These are phyloP conservation scores for Chaitophorus viminalis DNA, from an alignment of 2,888 invertebrate genomes.

Conservation along the genomic window DNA sequence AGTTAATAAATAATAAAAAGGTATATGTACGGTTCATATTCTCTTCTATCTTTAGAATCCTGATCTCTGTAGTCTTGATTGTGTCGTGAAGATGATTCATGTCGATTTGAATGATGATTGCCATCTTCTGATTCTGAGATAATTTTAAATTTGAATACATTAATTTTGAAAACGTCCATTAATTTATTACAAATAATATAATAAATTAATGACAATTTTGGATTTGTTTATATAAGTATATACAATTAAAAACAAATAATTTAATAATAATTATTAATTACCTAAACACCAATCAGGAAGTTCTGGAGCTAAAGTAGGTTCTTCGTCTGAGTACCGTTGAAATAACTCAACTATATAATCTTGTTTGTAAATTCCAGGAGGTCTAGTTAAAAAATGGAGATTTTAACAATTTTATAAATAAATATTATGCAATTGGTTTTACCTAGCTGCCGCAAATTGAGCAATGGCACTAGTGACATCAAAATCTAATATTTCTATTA, in stretches of 20 bases:
- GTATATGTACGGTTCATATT: constrained; percentile 31
- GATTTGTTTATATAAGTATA: neutral
- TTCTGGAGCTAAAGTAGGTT: constrained; percentile 72
- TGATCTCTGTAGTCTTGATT: constrained; percentile 32
- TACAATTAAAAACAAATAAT: neutral
- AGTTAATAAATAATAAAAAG: neutral
- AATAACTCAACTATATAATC: constrained; percentile 93
- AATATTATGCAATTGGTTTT: constrained; percentile 57
- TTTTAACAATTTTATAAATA: constrained; percentile 45
- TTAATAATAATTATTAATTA: constrained; percentile 37
- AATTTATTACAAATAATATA: neutral
- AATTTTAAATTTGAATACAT: neutral
- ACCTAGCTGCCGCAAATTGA: constrained; percentile 79
- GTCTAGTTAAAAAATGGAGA: constrained; percentile 70
- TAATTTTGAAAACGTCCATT: neutral
- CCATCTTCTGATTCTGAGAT: constrained; percentile 50
- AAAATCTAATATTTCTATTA: constrained; percentile 85
- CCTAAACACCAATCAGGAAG: constrained; percentile 90
- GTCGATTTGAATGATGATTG: constrained; percentile 27
- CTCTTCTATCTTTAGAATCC: constrained; percentile 41
- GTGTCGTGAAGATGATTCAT: constrained; percentile 35
- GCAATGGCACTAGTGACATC: constrained; percentile 85
- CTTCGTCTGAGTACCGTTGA: constrained; percentile 71
- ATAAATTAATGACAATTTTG: neutral
- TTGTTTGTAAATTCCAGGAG: constrained; percentile 97